Evolutionary conservation across 2,888 invertebrate genomes (phyloP).

Genomic region (Rotaria magnacalcarata): DNA sequence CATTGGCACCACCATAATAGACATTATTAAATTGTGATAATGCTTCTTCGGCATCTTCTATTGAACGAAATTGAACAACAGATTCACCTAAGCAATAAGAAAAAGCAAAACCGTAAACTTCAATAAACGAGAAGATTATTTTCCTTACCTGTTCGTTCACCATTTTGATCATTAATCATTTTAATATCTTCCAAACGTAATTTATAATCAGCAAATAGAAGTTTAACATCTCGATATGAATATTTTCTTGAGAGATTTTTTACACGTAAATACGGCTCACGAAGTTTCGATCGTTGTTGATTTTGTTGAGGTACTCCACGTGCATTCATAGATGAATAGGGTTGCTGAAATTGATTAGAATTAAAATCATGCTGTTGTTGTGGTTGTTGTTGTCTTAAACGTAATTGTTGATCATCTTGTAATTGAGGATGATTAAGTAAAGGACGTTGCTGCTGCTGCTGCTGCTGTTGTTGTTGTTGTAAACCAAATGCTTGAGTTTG

Average conservation of each 20-base stretch:
- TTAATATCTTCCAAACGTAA: constrained; percentile 37
- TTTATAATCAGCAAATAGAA: constrained; percentile 37
- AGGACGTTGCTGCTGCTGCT: not conserved
- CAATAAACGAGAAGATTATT: too few species aligned
- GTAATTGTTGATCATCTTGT: not conserved
- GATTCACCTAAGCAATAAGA: not conserved
- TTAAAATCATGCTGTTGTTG: constrained; percentile 14
- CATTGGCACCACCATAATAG: constrained; percentile 15
- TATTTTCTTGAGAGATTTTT: constrained; percentile 33
- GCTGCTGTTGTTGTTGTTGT: not conserved
- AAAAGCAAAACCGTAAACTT: too few species aligned
- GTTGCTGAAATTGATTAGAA: not conserved
- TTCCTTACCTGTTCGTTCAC: constrained; percentile 26
- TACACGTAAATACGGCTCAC: constrained; percentile 18
- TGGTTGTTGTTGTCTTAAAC: constrained; percentile 7
- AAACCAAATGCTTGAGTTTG: not conserved
- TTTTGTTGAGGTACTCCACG: not conserved
- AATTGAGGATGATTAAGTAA: not conserved
- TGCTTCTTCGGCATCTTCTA: constrained; percentile 31
- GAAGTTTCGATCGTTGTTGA: not conserved
- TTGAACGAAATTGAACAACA: constrained; percentile 24
- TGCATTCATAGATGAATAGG: not conserved
- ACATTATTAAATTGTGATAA: constrained; percentile 14
- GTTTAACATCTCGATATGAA: constrained; percentile 36
- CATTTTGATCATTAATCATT: constrained; percentile 37